Evolutionary conservation across 2,888 invertebrate genomes (phyloP), one percentile per base, ranked within the genome.

Genomic region (Seira musarum): DNA sequence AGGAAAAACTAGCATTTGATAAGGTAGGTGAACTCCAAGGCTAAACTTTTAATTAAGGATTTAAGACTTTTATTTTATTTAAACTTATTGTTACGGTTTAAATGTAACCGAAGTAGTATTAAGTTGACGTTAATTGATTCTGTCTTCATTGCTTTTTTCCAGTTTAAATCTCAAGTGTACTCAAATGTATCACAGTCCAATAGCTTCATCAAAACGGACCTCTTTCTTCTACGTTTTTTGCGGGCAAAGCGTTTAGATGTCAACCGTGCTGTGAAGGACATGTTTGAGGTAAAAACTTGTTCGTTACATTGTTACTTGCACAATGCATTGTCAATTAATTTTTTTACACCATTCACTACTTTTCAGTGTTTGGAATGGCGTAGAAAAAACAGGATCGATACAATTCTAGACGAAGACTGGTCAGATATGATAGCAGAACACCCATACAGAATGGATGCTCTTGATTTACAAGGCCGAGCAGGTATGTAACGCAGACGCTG

Each of bases 1-100:
- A 78, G 24, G 78, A 78, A 49, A 78, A 78, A 49, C 46, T 72
- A 6, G 78, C 78, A 46, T 78, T 78, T 72, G 78, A 78, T 35
- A 78, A 61, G 78, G 77, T 77, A 76, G 61, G 21, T 71, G 21
- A 53, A 30, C 57, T 57, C 10, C n/a, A n/a, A 57, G 5, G 5
- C 13, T 40, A 40, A 40, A 8, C 40, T 5, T 40, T 5, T 8
- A 13, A 40, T 40, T 13, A 40, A 40, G 13, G 40, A 8, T 40
- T 40, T 40, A 40, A n/a, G n/a, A n/a, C n/a, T n/a, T n/a, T n/a
- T n/a, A n/a, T n/a, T n/a, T n/a, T n/a, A n/a, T n/a, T n/a, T n/a
- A n/a, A n/a, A n/a, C n/a, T n/a, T n/a, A n/a, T n/a, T n/a, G n/a
- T n/a, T n/a, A n/a, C n/a, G n/a, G n/a, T n/a, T n/a, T n/a, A n/a